Base-by-base conservation (phyloP, 2,797 vertebrate genomes). In the Scarus forsteni region DNA sequence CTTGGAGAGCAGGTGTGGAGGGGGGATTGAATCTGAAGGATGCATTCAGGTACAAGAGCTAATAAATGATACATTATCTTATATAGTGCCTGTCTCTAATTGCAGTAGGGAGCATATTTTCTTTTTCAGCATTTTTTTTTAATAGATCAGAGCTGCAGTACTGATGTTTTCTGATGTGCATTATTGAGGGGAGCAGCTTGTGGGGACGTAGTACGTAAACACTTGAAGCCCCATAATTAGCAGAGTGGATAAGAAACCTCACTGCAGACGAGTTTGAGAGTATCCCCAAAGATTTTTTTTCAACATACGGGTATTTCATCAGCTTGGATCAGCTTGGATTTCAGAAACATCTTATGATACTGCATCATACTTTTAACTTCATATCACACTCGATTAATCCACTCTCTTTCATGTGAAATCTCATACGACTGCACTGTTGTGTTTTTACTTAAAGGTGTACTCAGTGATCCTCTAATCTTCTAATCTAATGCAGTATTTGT, bases 1-100 rank as follows among this genome's bases (percentile, higher is more conserved):
- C 46, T 42, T 12, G 34, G 66, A 64, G 77, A 82, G 70, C 70
- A 84, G 43, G 40, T 80, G 66, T 68, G 49, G 65, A 69, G 58
- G 45, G 56, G 44, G 42, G 64, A 77, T 71, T 73, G 48, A 76
- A 70, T 70, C 44, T 60, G 60, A 18, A 59, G 50, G 48, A 81
- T 81, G 44, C 55, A 63, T 78, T 76, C n/a, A 64, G 39, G 9
- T 60, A 52, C 14, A 38, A 40, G 39, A 68, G 48, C 54, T 48
- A 39, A 62, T 64, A 44, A 72, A 68, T 49, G 15, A 27, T 39
- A 45, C 36, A 67, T 76, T 66, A 19, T 66, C 46, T 66, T 64
- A 34, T 19, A 1, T 39, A 49, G 70, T 71, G 66, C n/a, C 10
- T 38, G 42, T 73, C 38, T 27, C 27, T 62, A 58, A 67, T 46